These are phyloP conservation scores for Peromyscus aztecus DNA, from an alignment of 2,797 vertebrate genomes.

Conservation along the genomic window DNA sequence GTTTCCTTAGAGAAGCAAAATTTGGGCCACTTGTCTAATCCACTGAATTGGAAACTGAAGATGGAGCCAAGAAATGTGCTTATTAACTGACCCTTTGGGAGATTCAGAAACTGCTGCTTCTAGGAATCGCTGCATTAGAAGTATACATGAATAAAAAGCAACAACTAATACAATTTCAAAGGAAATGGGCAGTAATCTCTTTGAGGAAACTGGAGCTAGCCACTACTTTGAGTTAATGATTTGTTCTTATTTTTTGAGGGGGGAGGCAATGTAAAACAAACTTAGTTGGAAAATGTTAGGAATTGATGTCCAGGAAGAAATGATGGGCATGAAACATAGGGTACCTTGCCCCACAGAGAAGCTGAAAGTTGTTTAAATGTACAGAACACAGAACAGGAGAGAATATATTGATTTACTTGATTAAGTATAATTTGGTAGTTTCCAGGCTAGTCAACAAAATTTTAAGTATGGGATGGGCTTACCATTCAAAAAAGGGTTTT, in stretches of 20 bases:
- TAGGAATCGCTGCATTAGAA: neutral
- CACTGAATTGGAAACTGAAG: neutral
- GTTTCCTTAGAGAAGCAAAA: neutral
- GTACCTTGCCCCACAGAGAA: neutral
- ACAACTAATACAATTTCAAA: neutral
- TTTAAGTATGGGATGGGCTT: neutral
- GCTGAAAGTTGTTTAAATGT: neutral
- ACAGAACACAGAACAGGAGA: neutral
- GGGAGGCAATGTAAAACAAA: neutral
- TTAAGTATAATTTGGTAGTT: constrained; percentile 22
- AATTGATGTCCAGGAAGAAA: neutral
- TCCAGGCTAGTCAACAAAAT: neutral
- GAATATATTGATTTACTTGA: neutral
- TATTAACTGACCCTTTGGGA: neutral
- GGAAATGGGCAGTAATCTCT: neutral
- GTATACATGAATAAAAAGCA: neutral
- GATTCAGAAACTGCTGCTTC: neutral
- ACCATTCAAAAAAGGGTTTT: neutral
- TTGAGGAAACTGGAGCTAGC: neutral
- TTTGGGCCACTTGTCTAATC: neutral
- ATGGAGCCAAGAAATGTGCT: rapidly evolving
- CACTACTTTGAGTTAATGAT: neutral
- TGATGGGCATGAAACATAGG: neutral
- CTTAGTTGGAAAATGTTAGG: neutral
- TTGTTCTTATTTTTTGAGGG: neutral